phyloP scores from a whole-genome alignment of 2,113 vertebrate genomes.

The Pongo abelii region DNA sequence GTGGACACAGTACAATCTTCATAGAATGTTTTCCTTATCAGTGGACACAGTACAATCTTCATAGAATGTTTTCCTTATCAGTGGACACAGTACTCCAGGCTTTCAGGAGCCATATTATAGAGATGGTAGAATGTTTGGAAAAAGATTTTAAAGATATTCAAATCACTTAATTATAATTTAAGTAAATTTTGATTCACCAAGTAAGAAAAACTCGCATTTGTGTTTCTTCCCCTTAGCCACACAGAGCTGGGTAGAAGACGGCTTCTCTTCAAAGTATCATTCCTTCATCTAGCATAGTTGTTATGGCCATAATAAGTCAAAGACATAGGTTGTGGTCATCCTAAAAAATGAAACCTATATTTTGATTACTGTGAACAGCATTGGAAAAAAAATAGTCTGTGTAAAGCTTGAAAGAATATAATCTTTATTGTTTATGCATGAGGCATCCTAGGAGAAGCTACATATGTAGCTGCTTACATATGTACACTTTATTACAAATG shows the following conservation, averaged over 20 bases:
- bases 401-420: not conserved
- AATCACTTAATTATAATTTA: not conserved
- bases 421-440: not conserved
- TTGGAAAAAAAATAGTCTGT: not conserved
- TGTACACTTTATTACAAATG: not conserved
- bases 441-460: not conserved
- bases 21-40: no score
- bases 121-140: not conserved
- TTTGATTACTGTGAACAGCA: not conserved
- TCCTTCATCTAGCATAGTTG: not conserved
- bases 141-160: not conserved
- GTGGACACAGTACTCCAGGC: not conserved
- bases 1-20: not conserved
- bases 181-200: not conserved
- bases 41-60: not conserved
- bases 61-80: no score
- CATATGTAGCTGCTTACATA: not conserved
- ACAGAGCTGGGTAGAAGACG: not conserved
- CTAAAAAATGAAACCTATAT: not conserved
- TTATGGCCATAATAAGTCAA: not conserved
- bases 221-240: not conserved
- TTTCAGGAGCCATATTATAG: not conserved
- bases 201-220: not conserved
- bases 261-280: not conserved
- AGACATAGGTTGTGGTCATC: not conserved